Percentiles rank a stretch among this genome's conserved stretches.
Evolutionary conservation across 1,140 invertebrate species (phyloP).

Genomic region (Drosophila suzukii): DNA sequence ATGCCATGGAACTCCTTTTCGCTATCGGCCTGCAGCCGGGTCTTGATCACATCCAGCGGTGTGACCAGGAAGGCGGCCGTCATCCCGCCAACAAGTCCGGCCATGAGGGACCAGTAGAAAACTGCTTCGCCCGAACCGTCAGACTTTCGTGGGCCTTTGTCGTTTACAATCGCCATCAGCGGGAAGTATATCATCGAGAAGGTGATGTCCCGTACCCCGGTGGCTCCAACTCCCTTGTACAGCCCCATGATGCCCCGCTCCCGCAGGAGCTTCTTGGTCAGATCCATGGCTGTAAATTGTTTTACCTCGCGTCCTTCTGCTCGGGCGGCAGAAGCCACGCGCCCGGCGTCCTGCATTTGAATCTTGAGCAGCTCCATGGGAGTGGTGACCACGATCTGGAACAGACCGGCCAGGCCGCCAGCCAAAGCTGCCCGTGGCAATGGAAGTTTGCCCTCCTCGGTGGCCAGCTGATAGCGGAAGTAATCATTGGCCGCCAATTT

Average conservation of each 20-base stretch:
- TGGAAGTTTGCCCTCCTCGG: conserved; percentile 87
- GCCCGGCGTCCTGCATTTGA: conserved; percentile 98
- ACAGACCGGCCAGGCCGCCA: conserved; percentile 97
- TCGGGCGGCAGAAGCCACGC: conserved; percentile 89
- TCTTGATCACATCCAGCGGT: conserved; percentile 99
- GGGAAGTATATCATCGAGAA: conserved; percentile 99
- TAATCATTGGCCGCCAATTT: conserved; percentile 99
- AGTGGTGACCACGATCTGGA: conserved; percentile 99
- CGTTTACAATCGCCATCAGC: conserved; percentile 96
- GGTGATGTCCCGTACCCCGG: conserved; percentile 95
- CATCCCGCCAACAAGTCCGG: conserved; percentile 95
- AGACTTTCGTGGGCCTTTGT: conserved; percentile 90
- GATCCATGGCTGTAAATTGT: conserved; percentile 92
- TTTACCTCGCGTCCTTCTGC: conserved; percentile 87
- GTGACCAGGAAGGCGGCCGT: conserved; percentile 94
- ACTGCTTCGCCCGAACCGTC: conserved; percentile 90
- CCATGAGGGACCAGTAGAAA: conserved; percentile 92
- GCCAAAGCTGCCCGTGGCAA: conserved; percentile 94
- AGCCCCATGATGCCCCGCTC: conserved; percentile 96
- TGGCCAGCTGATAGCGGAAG: conserved; percentile 92
- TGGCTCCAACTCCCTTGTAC: conserved; percentile 97
- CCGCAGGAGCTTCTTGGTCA: conserved; percentile 91
- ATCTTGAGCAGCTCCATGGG: conserved; percentile 99
- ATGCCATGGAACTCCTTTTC: conserved; percentile 95
- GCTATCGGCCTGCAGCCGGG: conserved; percentile 94